Base-by-base conservation (phyloP, 2,113 vertebrate species). In the Pseudorasbora parva region DNA sequence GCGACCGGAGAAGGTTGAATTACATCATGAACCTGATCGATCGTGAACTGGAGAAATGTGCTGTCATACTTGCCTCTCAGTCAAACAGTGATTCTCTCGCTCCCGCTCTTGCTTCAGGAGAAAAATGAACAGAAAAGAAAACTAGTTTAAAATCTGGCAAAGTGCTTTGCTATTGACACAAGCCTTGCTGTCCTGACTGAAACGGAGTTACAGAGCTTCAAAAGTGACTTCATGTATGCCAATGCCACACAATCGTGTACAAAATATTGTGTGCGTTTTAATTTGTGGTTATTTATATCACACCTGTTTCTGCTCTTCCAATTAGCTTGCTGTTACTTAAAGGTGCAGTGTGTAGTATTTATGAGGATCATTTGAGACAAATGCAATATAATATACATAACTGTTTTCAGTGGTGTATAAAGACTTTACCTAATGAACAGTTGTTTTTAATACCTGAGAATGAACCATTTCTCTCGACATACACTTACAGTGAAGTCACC, bases 1-100 rank as follows among this genome's bases (percentile, higher is more conserved):
- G 77, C 71, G 85, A 47, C 30, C 85, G 82, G 75, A 89, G 81
- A 19, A 74, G 81, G 77, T 21, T 86, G 87, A 87, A 88, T 91
- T 91, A 92, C 90, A 92, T 89, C 88, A 89, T 88, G 88, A 89
- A 69, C 69, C 79, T 27, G 86, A 91, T 92, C 91, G 87, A 90
- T 92, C 86, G 37, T 30, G 76, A 86, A 76, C 79, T 84, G 85
- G 74, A 82, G 84, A 73, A 69, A 74, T 80, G 72, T 60, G 76
- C 83, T 85, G 60, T 78, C 81, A 78, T 62, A 78, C 56, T 74
- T 5, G 37, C 27, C 69, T 71, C 71, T 66, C 23, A 43, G 60
- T 81, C 69, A 85, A 72, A 82, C 73, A 37, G 19, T 9, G 45
- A 30, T 68, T 81, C 78, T 78, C 33, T 71, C 66, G 51, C 83